Conservation (phyloP, 1,140 invertebrate species). For the Leptinotarsa undecemlineata region DNA sequence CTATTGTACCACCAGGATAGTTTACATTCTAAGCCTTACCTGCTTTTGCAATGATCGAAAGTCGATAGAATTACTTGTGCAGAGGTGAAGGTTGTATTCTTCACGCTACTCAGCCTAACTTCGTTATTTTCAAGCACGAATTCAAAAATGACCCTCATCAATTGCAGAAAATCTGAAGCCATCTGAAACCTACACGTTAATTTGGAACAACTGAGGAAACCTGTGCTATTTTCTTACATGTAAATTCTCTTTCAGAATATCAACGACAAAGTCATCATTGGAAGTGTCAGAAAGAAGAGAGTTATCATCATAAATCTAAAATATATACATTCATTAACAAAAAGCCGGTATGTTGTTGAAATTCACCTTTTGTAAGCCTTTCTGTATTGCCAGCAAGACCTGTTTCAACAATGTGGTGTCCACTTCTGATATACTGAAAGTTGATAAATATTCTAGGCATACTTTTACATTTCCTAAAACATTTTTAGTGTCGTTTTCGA, state of each 20-base stretch:
- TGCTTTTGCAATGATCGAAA: constrained; percentile 32
- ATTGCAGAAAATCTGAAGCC: constrained; percentile 20
- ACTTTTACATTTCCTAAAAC: constrained; percentile 17
- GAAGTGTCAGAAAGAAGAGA: constrained; percentile 16
- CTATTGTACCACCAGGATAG: too few relatives aligned
- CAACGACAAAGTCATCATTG: constrained; percentile 13
- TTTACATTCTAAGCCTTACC: constrained; percentile 11
- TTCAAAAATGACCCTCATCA: constrained; percentile 19
- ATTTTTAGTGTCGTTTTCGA: not conserved
- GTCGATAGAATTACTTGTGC: constrained; percentile 26
- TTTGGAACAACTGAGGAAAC: too few relatives aligned
- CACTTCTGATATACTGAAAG: constrained; percentile 11
- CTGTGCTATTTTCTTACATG: not conserved
- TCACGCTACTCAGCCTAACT: constrained; percentile 14
- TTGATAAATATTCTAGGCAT: constrained; percentile 14
- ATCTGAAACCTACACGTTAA: constrained; percentile 16
- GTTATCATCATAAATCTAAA: constrained; percentile 23
- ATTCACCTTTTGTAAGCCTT: constrained; percentile 17
- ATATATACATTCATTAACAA: not conserved
- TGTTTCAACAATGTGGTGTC: constrained; percentile 4
- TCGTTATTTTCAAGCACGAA: constrained; percentile 8
- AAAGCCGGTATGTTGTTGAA: too few relatives aligned
- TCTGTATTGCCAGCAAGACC: constrained; percentile 14
- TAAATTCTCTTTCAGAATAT: constrained; percentile 17
- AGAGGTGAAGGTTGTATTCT: constrained; percentile 11